Evolutionary conservation across 1,140 invertebrate species (phyloP).

Genomic region (Meloidogyne floridensis): DNA sequence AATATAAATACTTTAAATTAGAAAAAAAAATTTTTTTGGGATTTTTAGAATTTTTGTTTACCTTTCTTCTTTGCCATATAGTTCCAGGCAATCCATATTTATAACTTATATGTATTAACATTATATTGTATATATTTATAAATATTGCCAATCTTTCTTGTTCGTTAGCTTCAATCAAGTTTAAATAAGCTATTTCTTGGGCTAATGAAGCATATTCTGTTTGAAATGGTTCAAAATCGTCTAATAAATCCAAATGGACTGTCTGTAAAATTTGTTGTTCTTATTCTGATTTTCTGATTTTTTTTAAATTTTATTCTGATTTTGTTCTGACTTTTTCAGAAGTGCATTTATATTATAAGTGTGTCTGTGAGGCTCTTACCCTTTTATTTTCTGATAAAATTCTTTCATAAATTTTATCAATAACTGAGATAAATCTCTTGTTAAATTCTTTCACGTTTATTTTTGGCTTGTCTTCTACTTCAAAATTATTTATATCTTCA

Average conservation of each 20-base stretch:
- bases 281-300: not conserved
- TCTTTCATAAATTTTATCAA: conserved; percentile 66
- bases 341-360: no score
- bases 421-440: conserved; percentile 64
- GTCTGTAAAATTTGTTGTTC: conserved; percentile 31
- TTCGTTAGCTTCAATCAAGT: conserved; percentile 56
- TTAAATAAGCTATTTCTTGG: conserved; percentile 57
- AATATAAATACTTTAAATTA: conserved; percentile 67
- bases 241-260: conserved; percentile 50
- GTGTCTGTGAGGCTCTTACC: conserved; percentile 39
- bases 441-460: conserved; percentile 65
- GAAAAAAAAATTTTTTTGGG: conserved; percentile 33
- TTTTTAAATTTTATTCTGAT: not conserved
- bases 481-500: not conserved
- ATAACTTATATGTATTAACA: conserved; percentile 68
- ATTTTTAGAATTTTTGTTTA: conserved; percentile 23
- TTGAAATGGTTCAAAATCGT: conserved; percentile 40
- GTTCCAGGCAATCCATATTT: conserved; percentile 65
- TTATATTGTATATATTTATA: conserved; percentile 69
- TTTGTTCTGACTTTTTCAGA: no score
- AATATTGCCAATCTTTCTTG: conserved; percentile 68
- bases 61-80: conserved; percentile 68
- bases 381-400: conserved; percentile 66
- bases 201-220: conserved; percentile 43
- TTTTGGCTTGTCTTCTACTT: conserved; percentile 1